Percentiles rank a stretch among this genome's conserved stretches.
Evolutionary conservation across 2,113 vertebrate species (phyloP).

Genomic region (Campylomormyrus numenius): DNA sequence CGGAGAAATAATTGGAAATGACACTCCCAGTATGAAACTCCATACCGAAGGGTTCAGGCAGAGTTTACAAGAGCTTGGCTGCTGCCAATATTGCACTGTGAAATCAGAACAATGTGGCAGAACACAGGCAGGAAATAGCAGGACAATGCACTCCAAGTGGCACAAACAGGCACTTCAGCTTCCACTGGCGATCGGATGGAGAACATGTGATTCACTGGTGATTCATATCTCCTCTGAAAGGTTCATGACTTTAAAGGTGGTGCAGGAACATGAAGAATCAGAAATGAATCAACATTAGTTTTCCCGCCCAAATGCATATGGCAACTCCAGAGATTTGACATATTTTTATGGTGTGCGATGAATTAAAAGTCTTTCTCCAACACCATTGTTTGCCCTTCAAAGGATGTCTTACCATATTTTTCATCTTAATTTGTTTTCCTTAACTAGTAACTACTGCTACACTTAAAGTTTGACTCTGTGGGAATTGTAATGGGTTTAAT

Average conservation of each 20-base stretch:
- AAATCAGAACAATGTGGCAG: slow-evolving; percentile 22
- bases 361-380: neutral
- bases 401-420: neutral
- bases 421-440: neutral
- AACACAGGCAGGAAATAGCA: slow-evolving; percentile 14
- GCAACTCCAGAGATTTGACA: no score
- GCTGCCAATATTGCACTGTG: slow-evolving; percentile 12
- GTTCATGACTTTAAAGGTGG: neutral
- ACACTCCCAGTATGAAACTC: slow-evolving; percentile 21
- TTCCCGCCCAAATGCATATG: neutral
- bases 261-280: neutral
- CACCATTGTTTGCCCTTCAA: neutral
- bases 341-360: neutral
- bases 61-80: slow-evolving; percentile 15
- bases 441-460: neutral
- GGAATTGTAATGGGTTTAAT: neutral
- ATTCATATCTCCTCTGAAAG: neutral
- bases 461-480: neutral
- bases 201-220: neutral
- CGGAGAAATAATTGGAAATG: slow-evolving; percentile 24
- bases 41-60: slow-evolving; percentile 23
- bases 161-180: neutral
- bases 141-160: neutral
- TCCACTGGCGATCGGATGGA: neutral
- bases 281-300: neutral